Conservation (phyloP, 1,140 invertebrate genomes). For the Marisa cornuarietis region DNA sequence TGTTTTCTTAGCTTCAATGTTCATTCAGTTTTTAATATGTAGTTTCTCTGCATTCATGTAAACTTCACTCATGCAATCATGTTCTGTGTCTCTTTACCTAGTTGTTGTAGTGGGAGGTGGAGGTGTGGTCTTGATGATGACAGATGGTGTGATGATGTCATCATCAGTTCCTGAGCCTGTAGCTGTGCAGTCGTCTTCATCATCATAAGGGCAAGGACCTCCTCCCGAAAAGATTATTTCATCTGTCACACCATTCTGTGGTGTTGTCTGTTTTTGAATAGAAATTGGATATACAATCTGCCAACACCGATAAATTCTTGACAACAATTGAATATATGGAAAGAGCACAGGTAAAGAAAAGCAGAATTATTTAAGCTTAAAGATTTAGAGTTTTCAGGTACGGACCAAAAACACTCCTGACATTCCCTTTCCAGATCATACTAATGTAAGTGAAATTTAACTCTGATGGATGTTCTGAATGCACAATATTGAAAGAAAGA, state of each 20-base stretch:
- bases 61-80: too few relatives aligned
- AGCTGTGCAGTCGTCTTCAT: conserved; percentile 51
- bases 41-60: too few relatives aligned
- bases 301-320: neutral
- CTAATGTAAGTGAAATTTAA: too few relatives aligned
- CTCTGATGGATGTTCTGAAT: conserved; percentile 10
- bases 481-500: neutral
- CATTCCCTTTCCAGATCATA: too few relatives aligned
- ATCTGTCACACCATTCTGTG: conserved; percentile 39
- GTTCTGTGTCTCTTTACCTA: too few relatives aligned
- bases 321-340: conserved; percentile 6
- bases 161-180: conserved; percentile 44
- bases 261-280: conserved; percentile 34
- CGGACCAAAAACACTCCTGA: too few relatives aligned
- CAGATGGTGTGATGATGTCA: conserved; percentile 52
- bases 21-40: too few relatives aligned
- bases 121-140: conserved; percentile 49
- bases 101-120: conserved; percentile 40
- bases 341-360: too few relatives aligned
- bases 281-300: neutral
- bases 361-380: too few relatives aligned
- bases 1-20: too few relatives aligned
- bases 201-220: conserved; percentile 35
- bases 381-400: too few relatives aligned
- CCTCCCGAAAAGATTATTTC: conserved; percentile 38